Base-by-base conservation (phyloP, 2,113 vertebrate genomes). In the Etheostoma spectabile region DNA sequence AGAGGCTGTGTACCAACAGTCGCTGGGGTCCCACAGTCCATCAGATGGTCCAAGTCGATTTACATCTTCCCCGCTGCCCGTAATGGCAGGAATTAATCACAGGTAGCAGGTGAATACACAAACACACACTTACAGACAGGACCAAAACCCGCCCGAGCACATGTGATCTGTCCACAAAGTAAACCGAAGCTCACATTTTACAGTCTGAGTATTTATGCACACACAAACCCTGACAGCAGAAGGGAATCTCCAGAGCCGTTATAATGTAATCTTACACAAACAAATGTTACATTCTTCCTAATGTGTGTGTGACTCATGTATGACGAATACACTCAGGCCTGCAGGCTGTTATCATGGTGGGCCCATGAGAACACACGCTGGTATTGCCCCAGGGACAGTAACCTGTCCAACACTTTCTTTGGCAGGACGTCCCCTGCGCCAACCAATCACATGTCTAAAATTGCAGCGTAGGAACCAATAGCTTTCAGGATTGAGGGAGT, bases 41-140 rank as follows among this genome's bases (percentile, higher is more conserved):
- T 85, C 60, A 74, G 68, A 78, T 18, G 74, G 77, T 67, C 68
- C 65, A 46, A 76, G 77, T 59, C 60, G 19, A 83, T 87, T 86
- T 77, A 79, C 73, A 77, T 42, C 74, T 68, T 68, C 75, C 53
- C 57, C 52, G 13, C 76, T 45, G 74, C 61, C 79, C 21, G 10
- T 89, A 90, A 88, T 88, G 85, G 72, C 70, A 86, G 85, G 82
- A 75, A 89, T 88, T 79, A 88, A 90, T 90, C 87, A 89, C 73
- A 68, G 82, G 60, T 35, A 79, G 77, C 74, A 87, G 79, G 80
- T 87, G 82, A 74, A 64, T n/a, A 87, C 82, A 85, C 82, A 88
- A 52, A 69, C 49, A 81, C 60, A 74, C 49, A 63, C 73, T 72
- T 35, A n/a, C 72, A 75, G 64, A 67, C 59, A 30, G 18, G 42